Evolutionary conservation across 1,140 invertebrate genomes (phyloP).

Genomic region (Drosophila persimilis): DNA sequence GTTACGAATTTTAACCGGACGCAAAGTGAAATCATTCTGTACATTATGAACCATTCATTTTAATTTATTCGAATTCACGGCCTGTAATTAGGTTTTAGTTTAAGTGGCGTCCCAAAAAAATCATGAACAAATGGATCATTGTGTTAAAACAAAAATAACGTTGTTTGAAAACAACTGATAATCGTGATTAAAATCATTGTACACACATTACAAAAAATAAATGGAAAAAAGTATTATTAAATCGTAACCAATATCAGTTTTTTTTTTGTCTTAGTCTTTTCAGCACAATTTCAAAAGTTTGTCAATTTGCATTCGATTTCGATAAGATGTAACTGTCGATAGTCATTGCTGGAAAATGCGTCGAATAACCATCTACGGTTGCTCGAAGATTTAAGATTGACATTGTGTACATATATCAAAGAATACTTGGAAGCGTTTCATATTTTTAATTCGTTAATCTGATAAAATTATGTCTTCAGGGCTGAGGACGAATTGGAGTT

Average conservation of each 20-base stretch:
- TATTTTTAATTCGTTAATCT: too few relatives aligned
- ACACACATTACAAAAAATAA: conserved; percentile 76
- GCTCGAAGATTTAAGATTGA: neutral
- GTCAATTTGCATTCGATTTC: conserved; percentile 2
- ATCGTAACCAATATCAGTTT: conserved; percentile 48
- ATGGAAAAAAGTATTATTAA: conserved; percentile 78
- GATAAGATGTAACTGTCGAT: too few relatives aligned
- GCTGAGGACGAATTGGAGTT: too few relatives aligned
- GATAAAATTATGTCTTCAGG: too few relatives aligned
- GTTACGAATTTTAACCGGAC: conserved; percentile 38
- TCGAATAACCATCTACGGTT: neutral
- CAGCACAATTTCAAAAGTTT: neutral
- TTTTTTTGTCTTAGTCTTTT: neutral
- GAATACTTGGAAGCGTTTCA: too few relatives aligned
- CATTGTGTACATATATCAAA: too few relatives aligned
- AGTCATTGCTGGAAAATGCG: too few relatives aligned
- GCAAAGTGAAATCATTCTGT: conserved; percentile 59
- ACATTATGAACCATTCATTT: conserved; percentile 69
- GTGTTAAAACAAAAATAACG: conserved; percentile 53
- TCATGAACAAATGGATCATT: conserved; percentile 53
- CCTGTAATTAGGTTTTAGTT: conserved; percentile 40
- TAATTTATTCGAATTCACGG: conserved; percentile 52
- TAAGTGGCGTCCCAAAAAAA: conserved; percentile 33
- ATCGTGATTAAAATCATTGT: conserved; percentile 75
- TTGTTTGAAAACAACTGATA: conserved; percentile 66